phyloP scores from a whole-genome alignment of 2,113 vertebrate genomes.

The Nothobranchius kuhntae region DNA sequence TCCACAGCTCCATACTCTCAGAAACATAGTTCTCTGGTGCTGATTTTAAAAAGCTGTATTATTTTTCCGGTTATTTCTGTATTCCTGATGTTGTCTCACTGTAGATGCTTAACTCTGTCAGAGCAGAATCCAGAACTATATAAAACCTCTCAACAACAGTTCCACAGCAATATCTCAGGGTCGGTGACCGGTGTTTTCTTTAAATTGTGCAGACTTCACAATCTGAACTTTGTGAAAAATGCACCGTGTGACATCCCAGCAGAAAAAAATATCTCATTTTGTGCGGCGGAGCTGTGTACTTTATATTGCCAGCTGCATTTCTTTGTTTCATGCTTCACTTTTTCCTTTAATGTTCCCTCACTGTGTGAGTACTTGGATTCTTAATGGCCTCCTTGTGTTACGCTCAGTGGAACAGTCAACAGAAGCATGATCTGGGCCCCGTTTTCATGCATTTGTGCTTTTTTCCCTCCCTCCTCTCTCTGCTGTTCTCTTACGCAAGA shows the following conservation, averaged over 20 bases:
- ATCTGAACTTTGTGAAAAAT: slow-evolving; percentile 30
- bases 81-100: slow-evolving; percentile 40
- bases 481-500: slow-evolving; percentile 12
- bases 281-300: slow-evolving; percentile 21
- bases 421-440: slow-evolving; percentile 24
- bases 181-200: slow-evolving; percentile 9
- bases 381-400: slow-evolving; percentile 53
- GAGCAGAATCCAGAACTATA: slow-evolving; percentile 28
- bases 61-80: slow-evolving; percentile 18
- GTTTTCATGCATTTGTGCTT: slow-evolving; percentile 8
- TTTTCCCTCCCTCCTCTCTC: background rate
- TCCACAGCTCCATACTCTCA: background rate
- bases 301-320: slow-evolving; percentile 34
- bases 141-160: slow-evolving; percentile 32
- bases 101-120: slow-evolving; percentile 52
- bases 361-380: slow-evolving; percentile 40
- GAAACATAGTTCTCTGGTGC: slow-evolving; percentile 2
- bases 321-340: slow-evolving; percentile 54
- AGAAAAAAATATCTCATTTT: slow-evolving; percentile 32
- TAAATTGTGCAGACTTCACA: slow-evolving; percentile 12
- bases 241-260: slow-evolving; percentile 13
- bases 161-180: slow-evolving; percentile 16
- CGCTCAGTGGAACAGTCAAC: slow-evolving; percentile 38
- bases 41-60: slow-evolving; percentile 27
- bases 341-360: slow-evolving; percentile 58